A percentile compares a stretch with the other conserved stretches of the same genome.
phyloP scores from a whole-genome alignment of 1,140 invertebrate genomes.

The Wasmannia auropunctata region DNA sequence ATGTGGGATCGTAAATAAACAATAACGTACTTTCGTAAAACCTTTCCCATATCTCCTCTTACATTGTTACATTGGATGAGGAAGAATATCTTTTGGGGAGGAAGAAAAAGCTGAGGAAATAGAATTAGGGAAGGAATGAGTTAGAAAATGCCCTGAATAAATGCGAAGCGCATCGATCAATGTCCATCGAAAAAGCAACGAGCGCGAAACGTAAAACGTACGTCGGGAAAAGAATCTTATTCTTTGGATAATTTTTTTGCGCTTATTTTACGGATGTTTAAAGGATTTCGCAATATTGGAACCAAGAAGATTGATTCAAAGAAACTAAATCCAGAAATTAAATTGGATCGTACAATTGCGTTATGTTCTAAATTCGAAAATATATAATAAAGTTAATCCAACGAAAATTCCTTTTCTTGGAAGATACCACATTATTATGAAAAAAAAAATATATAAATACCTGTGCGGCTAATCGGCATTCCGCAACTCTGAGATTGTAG shows the following conservation, averaged over 20 bases:
- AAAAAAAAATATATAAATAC: constrained; percentile 81
- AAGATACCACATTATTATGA: background rate
- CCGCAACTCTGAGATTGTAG: constrained; percentile 97
- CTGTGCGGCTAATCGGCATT: constrained; percentile 96
- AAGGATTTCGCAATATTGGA: background rate
- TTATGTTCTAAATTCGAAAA: background rate
- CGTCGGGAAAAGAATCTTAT: constrained; percentile 2
- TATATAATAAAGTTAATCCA: background rate
- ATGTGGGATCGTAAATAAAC: background rate
- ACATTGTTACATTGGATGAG: background rate
- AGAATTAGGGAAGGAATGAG: background rate
- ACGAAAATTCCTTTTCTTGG: background rate
- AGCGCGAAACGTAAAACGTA: constrained; percentile 46
- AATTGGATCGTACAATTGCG: background rate
- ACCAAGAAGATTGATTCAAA: background rate
- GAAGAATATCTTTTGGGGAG: background rate
- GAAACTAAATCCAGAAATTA: too few species aligned
- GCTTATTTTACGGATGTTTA: background rate
- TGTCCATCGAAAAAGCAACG: background rate
- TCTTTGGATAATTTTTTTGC: background rate
- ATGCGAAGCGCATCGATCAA: constrained; percentile 50
- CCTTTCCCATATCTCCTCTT: background rate
- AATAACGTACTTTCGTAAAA: background rate
- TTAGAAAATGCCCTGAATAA: constrained; percentile 4
- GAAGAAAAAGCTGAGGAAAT: constrained; percentile 14